These are phyloP conservation scores for Clarias fuscus DNA, from an alignment of 2,797 vertebrate genomes.

Conservation along the genomic window DNA sequence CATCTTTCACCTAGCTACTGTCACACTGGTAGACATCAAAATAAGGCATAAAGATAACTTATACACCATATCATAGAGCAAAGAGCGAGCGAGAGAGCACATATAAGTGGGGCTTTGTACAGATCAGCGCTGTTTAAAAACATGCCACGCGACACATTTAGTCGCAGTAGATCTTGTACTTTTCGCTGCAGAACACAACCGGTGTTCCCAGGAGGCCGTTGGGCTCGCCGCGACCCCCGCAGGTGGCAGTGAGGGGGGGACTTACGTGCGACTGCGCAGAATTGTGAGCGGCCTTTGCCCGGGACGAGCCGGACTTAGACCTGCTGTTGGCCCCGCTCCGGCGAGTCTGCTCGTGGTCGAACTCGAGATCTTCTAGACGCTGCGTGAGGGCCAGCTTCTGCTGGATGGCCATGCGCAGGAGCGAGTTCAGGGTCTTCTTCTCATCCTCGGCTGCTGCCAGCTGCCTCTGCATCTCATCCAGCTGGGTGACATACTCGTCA, in stretches of 20 bases:
- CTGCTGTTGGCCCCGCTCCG: constrained; percentile 76
- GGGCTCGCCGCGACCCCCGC: constrained; percentile 76
- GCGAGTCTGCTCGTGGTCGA: constrained; percentile 90
- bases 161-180: constrained; percentile 98
- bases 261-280: constrained; percentile 84
- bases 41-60: constrained; percentile 72
- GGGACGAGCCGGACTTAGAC: constrained; percentile 74
- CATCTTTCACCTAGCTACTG: constrained; percentile 76
- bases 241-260: constrained; percentile 82
- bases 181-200: constrained; percentile 90
- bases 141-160: constrained; percentile 73
- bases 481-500: constrained; percentile 95
- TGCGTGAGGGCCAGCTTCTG: constrained; percentile 98
- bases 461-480: constrained; percentile 98
- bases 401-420: constrained; percentile 98
- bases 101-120: constrained; percentile 76
- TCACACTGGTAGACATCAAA: constrained; percentile 79
- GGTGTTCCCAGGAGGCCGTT: constrained; percentile 73
- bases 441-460: constrained; percentile 95
- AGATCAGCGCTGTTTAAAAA: constrained; percentile 65
- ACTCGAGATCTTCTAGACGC: constrained; percentile 95
- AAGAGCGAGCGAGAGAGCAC: constrained; percentile 74
- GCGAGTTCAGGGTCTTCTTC: constrained; percentile 98
- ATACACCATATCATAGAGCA: constrained; percentile 65
- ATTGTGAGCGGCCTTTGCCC: constrained; percentile 73